Conservation (phyloP, 2,797 vertebrate species). For the Vultur gryphus region DNA sequence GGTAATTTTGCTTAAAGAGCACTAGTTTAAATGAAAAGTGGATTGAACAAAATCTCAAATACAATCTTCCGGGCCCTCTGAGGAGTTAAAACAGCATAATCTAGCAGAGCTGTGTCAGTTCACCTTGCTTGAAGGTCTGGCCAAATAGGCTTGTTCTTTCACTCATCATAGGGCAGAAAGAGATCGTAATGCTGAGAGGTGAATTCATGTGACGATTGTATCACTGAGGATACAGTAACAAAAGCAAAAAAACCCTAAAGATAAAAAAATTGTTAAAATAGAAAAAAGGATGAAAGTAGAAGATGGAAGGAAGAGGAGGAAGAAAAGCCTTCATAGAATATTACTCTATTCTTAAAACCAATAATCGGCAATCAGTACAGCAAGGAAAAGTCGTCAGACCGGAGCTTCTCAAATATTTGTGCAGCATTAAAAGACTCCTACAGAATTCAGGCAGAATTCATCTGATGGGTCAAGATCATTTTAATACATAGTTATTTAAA, state of each 20-base stretch:
- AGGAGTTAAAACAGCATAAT: not conserved
- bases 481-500: not conserved
- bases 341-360: not conserved
- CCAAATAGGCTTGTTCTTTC: not conserved
- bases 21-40: not conserved
- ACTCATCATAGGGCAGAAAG: not conserved
- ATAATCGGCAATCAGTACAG: not conserved
- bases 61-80: not conserved
- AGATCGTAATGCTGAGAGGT: not conserved
- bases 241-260: not conserved
- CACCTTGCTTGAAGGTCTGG: not conserved
- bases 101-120: not conserved
- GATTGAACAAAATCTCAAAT: not conserved
- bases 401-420: not conserved
- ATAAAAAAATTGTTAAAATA: not conserved
- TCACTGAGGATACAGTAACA: not conserved
- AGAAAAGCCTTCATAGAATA: not conserved
- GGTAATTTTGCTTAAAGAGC: not conserved
- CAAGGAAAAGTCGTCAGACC: not conserved
- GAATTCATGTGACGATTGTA: not conserved
- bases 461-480: not conserved
- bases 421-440: not conserved
- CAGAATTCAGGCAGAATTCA: not conserved
- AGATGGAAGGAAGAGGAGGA: not conserved
- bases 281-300: not conserved